Evolutionary conservation across 2,113 vertebrate genomes (phyloP).

Genomic region (Sapajus apella): DNA sequence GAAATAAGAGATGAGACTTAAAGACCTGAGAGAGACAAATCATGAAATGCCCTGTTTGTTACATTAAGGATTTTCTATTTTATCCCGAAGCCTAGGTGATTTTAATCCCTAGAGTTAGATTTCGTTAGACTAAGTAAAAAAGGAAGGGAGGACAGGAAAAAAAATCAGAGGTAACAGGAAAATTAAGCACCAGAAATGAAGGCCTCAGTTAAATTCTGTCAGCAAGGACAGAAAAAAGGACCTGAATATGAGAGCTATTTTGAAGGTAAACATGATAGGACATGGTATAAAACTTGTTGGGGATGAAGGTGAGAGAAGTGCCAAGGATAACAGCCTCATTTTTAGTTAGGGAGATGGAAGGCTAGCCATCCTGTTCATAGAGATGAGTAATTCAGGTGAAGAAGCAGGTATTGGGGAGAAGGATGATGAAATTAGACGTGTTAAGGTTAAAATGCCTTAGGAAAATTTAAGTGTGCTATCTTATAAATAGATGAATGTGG

Average conservation of each 20-base stretch:
- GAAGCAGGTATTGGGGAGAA: neutral
- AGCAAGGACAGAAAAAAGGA: neutral
- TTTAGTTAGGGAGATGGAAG: neutral
- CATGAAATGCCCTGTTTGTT: neutral
- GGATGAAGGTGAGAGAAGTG: neutral
- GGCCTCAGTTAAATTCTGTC: neutral
- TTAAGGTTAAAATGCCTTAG: neutral
- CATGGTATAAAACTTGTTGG: neutral
- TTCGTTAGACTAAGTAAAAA: neutral
- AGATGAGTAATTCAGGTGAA: neutral
- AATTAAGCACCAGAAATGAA: constrained; percentile 19
- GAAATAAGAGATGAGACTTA: neutral
- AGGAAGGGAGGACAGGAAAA: neutral
- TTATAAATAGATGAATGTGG: neutral
- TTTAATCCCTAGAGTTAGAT: constrained; percentile 12
- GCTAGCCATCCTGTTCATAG: neutral
- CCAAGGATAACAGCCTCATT: neutral
- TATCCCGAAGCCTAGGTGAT: neutral
- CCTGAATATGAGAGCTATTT: constrained; percentile 22
- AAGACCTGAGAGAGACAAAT: neutral
- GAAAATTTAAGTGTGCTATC: neutral
- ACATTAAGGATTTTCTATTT: neutral
- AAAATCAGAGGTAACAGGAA: neutral
- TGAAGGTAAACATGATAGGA: neutral
- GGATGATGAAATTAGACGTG: neutral